A percentile compares a stretch with the other conserved stretches of the same genome.
These are phyloP conservation scores for Eueides isabella DNA, from an alignment of 1,140 invertebrate genomes.

Conservation along the genomic window DNA sequence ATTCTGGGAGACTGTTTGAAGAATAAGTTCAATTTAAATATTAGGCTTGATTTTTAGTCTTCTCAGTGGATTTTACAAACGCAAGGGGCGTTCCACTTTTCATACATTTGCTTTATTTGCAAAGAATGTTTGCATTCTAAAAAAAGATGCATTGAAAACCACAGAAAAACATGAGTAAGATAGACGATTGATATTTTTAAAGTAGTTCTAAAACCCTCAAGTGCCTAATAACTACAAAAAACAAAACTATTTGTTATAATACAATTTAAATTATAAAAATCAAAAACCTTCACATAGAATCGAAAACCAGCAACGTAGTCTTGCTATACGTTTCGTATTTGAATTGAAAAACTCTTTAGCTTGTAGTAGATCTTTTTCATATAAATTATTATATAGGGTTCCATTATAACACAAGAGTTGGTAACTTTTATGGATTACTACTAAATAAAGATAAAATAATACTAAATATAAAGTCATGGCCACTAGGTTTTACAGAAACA, in stretches of 20 bases:
- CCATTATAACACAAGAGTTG: conserved; percentile 66
- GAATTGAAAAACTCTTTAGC: conserved; percentile 38
- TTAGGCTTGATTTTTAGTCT: no score
- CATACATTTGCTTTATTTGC: no score
- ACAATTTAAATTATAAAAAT: background rate
- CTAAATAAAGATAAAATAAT: conserved; percentile 31
- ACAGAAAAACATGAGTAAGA: no score
- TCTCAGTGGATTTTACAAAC: no score
- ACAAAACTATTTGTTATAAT: background rate
- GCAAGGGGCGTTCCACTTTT: no score
- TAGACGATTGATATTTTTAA: no score
- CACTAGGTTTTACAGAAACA: background rate
- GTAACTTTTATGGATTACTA: conserved; percentile 12
- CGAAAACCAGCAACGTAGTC: conserved; percentile 58
- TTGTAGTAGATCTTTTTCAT: conserved; percentile 58
- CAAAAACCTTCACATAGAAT: conserved; percentile 51
- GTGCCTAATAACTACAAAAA: no score
- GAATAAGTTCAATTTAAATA: no score
- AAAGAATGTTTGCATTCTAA: no score
- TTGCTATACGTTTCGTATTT: conserved; percentile 32
- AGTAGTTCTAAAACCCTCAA: no score
- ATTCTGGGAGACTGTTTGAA: no score
- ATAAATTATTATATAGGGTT: conserved; percentile 50
- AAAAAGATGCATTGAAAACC: no score
- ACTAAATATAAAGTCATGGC: conserved; percentile 33